phyloP scores from a whole-genome alignment of 2,888 invertebrate species.

The Acrobasis consociella region DNA sequence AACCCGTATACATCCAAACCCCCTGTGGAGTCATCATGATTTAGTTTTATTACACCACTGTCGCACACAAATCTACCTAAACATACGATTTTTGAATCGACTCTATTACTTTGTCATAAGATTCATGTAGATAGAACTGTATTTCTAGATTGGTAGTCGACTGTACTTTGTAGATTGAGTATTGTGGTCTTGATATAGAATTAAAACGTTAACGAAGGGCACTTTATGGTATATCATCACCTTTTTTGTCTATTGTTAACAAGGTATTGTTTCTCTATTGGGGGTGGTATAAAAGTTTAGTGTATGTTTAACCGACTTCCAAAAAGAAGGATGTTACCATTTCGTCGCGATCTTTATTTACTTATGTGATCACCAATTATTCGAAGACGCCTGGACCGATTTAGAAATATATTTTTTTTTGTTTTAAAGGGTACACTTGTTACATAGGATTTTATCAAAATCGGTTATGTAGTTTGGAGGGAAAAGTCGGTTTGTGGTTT shows the following conservation, averaged over 20 bases:
- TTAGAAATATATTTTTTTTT: too few species aligned
- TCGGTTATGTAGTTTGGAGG: too few species aligned
- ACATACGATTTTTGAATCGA: not conserved
- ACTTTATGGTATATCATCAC: conserved; percentile 1
- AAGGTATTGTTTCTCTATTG: not conserved
- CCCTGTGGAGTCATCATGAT: conserved; percentile 38
- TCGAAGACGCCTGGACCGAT: too few species aligned
- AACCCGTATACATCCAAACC: conserved; percentile 32
- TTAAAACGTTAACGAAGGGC: conserved; percentile 17
- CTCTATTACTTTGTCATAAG: not conserved
- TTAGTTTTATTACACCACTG: conserved; percentile 26
- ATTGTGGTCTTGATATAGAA: conserved; percentile 10
- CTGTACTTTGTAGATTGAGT: conserved; percentile 25
- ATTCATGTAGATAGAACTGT: not conserved
- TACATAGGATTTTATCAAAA: too few species aligned
- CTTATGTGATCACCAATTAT: too few species aligned
- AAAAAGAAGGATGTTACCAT: too few species aligned
- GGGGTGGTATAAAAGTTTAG: too few species aligned
- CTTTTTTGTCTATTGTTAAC: not conserved
- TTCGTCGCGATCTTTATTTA: too few species aligned
- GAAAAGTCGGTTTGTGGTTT: too few species aligned
- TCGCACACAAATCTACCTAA: not conserved
- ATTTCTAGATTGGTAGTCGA: not conserved
- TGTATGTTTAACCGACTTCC: too few species aligned
- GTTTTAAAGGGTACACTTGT: too few species aligned